phyloP scores from a whole-genome alignment of 2,797 vertebrate genomes.

The Triplophysa yarkandensis region DNA sequence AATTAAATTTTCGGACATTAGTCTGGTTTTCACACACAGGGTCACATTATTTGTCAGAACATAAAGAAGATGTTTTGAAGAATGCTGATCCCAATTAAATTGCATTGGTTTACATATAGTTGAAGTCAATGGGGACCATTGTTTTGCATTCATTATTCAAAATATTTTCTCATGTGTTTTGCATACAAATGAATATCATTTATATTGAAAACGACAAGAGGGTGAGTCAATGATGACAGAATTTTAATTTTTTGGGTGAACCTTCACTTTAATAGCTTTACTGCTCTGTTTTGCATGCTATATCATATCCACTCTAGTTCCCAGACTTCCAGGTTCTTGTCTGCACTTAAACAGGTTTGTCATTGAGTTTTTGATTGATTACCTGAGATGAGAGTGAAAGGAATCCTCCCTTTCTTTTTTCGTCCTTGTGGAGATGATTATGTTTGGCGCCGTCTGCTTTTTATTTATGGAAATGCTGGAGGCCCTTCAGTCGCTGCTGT shows the following conservation, averaged over 20 bases:
- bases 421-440: neutral
- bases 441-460: conserved; percentile 57
- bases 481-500: conserved; percentile 25
- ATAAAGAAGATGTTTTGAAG: too few relatives aligned
- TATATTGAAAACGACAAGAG: too few relatives aligned
- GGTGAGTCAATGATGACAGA: too few relatives aligned
- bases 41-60: too few relatives aligned
- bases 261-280: conserved; percentile 12
- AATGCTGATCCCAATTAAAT: too few relatives aligned
- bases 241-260: neutral
- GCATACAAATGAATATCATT: too few relatives aligned
- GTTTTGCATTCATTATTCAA: too few relatives aligned
- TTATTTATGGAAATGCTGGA: conserved; percentile 49
- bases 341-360: conserved; percentile 12
- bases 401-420: neutral
- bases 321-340: neutral
- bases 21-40: too few relatives aligned
- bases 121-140: too few relatives aligned
- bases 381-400: conserved; percentile 6
- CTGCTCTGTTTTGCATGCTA: neutral
- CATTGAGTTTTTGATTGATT: conserved; percentile 28
- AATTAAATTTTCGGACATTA: too few relatives aligned
- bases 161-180: too few relatives aligned
- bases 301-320: neutral
- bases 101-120: too few relatives aligned